A percentile compares a stretch with the other conserved stretches of the same genome.
These are phyloP conservation scores for Anas georgica DNA, from an alignment of 2,797 vertebrate species.

Conservation along the genomic window DNA sequence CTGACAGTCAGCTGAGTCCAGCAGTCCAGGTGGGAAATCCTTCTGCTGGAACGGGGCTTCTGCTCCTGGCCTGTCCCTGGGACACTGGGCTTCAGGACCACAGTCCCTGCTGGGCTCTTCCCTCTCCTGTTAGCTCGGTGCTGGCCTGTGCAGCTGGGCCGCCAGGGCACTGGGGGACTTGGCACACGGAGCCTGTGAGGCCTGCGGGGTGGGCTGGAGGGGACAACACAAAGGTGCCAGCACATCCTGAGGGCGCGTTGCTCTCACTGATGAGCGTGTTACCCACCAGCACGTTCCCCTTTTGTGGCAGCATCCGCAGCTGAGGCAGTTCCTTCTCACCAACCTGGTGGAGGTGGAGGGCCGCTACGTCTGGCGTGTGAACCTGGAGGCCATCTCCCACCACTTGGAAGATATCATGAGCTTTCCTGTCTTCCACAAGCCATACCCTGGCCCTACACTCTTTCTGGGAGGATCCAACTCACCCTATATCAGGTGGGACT, in stretches of 20 bases:
- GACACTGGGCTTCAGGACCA: not conserved
- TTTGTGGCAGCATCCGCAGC: conserved; percentile 77
- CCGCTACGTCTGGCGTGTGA: conserved; percentile 87
- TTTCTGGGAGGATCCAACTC: conserved; percentile 93
- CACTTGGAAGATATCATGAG: conserved; percentile 85
- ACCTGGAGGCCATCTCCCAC: conserved; percentile 87
- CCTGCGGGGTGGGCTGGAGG: not conserved
- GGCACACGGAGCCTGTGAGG: not conserved
- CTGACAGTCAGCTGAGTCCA: conserved; percentile 84
- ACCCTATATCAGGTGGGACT: conserved; percentile 87
- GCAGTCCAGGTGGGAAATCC: conserved; percentile 81
- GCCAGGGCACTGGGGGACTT: not conserved
- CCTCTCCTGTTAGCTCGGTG: rapidly evolving
- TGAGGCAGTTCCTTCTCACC: conserved; percentile 91
- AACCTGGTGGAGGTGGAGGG: conserved; percentile 88
- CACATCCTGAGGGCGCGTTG: not conserved
- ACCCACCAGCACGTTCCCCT: not conserved
- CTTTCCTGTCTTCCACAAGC: conserved; percentile 82
- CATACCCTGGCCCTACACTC: conserved; percentile 86
- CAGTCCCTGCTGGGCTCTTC: rapidly evolving
- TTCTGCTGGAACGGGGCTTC: not conserved
- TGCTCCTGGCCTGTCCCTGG: not conserved
- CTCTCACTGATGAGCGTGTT: rapidly evolving
- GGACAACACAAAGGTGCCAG: not conserved
- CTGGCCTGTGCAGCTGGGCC: not conserved